Conservation (phyloP, 1,140 invertebrate species). For the Pseudobourletiella spinata region DNA sequence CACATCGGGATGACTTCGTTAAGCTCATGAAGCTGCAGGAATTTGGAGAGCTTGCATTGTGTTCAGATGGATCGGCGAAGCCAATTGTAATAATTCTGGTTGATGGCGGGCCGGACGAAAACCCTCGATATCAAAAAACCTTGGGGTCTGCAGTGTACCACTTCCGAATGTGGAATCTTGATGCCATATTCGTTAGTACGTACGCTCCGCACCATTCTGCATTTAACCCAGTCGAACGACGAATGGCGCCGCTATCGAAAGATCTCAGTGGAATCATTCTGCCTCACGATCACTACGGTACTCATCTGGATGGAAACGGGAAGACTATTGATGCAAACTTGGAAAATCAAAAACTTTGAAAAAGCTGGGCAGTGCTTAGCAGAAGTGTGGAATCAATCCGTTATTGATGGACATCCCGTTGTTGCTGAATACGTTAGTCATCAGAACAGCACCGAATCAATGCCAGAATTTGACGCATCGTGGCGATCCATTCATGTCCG, state of each 20-base stretch:
- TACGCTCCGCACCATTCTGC: constrained; percentile 42
- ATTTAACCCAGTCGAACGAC: constrained; percentile 38
- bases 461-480: not conserved
- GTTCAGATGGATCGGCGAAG: constrained; percentile 33
- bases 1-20: constrained; percentile 40
- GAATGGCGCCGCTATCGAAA: constrained; percentile 41
- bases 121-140: constrained; percentile 32
- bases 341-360: constrained; percentile 31
- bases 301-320: constrained; percentile 38
- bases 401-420: not conserved
- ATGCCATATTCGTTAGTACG: constrained; percentile 42
- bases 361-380: constrained; percentile 38
- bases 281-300: constrained; percentile 40
- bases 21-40: constrained; percentile 34
- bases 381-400: not conserved
- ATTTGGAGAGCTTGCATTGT: constrained; percentile 35
- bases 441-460: not conserved
- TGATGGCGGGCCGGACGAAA: constrained; percentile 43
- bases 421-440: not conserved
- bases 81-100: constrained; percentile 40
- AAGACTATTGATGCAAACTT: not conserved
- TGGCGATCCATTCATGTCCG: constrained; percentile 1
- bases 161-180: constrained; percentile 37
- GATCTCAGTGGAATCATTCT: constrained; percentile 41
- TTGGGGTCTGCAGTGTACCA: constrained; percentile 13